Percentiles rank a stretch among this genome's conserved stretches.
phyloP scores from a whole-genome alignment of 2,888 invertebrate genomes.

The Apotomis capreana region DNA sequence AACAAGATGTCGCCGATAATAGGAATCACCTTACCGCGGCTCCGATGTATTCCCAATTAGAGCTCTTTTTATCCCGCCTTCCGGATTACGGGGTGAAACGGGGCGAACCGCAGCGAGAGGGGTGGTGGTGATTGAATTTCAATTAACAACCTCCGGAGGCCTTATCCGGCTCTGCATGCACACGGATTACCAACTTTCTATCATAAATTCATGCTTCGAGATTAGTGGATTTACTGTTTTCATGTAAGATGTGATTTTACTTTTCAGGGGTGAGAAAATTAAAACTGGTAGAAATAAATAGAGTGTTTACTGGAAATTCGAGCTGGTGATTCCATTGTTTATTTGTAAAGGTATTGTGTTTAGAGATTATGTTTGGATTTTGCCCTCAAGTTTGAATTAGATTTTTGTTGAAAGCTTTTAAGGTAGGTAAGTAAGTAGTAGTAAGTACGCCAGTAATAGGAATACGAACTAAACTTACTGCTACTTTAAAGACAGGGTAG shows the following conservation, averaged over 20 bases:
- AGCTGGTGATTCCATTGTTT: too few relatives aligned
- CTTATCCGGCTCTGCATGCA: conserved; percentile 19
- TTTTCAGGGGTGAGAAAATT: not conserved
- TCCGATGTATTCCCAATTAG: conserved; percentile 22
- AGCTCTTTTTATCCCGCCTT: conserved; percentile 17
- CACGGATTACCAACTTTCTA: conserved; percentile 13
- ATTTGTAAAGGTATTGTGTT: too few relatives aligned
- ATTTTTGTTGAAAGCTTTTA: too few relatives aligned
- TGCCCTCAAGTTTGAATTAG: too few relatives aligned
- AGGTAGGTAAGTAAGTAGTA: too few relatives aligned
- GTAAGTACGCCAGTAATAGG: too few relatives aligned
- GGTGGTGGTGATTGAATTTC: conserved; percentile 31
- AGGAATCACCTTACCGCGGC: not conserved
- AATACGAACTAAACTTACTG: too few relatives aligned
- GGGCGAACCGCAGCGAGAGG: not conserved
- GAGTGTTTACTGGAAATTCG: too few relatives aligned
- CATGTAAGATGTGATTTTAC: not conserved
- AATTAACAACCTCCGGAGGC: conserved; percentile 26
- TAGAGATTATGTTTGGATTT: too few relatives aligned
- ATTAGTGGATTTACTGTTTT: conserved; percentile 15
- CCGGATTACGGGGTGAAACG: conserved; percentile 17
- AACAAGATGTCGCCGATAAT: not conserved
- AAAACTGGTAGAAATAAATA: too few relatives aligned
- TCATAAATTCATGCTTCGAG: not conserved
- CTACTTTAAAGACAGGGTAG: too few relatives aligned